These are phyloP conservation scores for Rallus limicola DNA, from an alignment of 2,113 vertebrate genomes.

Conservation along the genomic window DNA sequence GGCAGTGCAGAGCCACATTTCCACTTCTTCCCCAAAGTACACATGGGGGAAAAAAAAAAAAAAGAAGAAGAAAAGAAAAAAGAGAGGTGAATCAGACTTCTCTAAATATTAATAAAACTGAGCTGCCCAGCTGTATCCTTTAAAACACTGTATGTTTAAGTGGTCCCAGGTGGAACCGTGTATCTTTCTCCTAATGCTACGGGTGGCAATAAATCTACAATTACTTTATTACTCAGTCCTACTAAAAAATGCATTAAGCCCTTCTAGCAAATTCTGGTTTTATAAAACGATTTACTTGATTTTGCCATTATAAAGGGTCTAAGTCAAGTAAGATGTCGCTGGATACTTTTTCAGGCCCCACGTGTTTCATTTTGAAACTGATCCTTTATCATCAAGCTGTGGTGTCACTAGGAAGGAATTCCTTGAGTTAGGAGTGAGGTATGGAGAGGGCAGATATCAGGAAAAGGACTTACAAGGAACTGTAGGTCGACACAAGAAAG, in stretches of 20 bases:
- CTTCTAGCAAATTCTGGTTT: neutral
- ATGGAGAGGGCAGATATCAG: neutral
- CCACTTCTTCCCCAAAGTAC: neutral
- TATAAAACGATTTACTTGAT: neutral
- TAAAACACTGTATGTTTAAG: neutral
- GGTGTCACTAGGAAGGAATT: neutral
- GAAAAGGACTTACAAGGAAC: neutral
- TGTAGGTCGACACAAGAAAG: neutral
- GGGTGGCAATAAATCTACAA: slow-evolving; percentile 7
- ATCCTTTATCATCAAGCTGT: neutral
- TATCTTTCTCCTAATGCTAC: neutral
- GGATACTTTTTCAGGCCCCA: neutral
- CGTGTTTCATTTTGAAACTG: neutral
- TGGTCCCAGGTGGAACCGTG: neutral
- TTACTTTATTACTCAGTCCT: neutral
- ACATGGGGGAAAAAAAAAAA: neutral
- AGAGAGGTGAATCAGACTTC: neutral
- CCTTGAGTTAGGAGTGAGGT: neutral
- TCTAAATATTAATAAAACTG: neutral
- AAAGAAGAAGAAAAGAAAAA: neutral
- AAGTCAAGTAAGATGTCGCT: neutral
- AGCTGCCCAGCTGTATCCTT: neutral
- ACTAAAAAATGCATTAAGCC: slow-evolving; percentile 2
- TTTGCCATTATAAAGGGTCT: neutral
- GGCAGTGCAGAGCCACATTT: neutral